Evolutionary conservation across 2,888 invertebrate genomes (phyloP).

Genomic region (Philereme vetulata): DNA sequence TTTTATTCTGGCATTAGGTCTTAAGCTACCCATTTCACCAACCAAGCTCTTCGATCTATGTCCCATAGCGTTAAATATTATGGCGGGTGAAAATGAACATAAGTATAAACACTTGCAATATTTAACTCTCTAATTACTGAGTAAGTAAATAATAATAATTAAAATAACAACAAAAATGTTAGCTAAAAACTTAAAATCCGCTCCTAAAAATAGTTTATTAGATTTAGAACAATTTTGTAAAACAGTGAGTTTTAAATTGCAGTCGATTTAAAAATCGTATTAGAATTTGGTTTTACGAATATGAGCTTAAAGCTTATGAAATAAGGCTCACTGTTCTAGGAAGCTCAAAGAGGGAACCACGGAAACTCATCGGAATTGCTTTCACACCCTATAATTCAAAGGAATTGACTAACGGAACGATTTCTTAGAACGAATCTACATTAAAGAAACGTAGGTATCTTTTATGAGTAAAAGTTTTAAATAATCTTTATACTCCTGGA

Average conservation of each 20-base stretch:
- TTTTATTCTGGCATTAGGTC: no score
- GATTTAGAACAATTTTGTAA: slow-evolving; percentile 25
- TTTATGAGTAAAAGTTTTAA: slow-evolving; percentile 5
- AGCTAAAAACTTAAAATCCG: slow-evolving; percentile 4
- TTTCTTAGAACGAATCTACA: slow-evolving; percentile 39
- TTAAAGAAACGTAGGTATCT: slow-evolving; percentile 16
- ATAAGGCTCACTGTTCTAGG: slow-evolving; percentile 39
- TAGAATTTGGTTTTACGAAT: slow-evolving; percentile 7
- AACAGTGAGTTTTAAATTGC: slow-evolving; percentile 33
- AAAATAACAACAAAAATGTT: not conserved
- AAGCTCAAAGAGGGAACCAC: slow-evolving; percentile 36
- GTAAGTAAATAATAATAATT: not conserved
- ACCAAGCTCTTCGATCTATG: no score
- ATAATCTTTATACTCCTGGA: not conserved
- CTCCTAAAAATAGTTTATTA: not conserved
- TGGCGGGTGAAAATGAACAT: no score
- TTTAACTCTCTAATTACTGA: no score
- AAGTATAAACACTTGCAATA: no score
- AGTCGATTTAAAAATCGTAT: slow-evolving; percentile 37
- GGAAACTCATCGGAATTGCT: slow-evolving; percentile 48
- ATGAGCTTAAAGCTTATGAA: slow-evolving; percentile 6
- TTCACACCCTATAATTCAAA: slow-evolving; percentile 42
- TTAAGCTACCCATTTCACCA: no score
- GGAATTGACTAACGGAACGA: slow-evolving; percentile 38
- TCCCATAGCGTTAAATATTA: no score